phyloP scores from a whole-genome alignment of 2,888 invertebrate genomes.

The Choristoneura rosaceana region DNA sequence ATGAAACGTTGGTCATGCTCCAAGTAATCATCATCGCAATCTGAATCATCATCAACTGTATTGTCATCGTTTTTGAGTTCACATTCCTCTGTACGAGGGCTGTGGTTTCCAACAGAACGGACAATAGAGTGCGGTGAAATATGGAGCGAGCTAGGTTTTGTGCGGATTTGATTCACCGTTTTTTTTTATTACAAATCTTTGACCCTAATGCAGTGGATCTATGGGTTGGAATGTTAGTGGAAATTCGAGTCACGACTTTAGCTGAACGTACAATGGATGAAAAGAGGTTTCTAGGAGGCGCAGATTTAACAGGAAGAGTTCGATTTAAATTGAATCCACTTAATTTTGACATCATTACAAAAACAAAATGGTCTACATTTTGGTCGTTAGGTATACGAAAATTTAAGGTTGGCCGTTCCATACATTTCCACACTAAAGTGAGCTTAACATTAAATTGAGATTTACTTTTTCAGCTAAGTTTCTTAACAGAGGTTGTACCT shows the following conservation, averaged over 20 bases:
- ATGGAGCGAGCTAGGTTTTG: slow-evolving; percentile 42
- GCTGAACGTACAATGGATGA: slow-evolving; percentile 21
- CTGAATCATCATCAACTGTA: slow-evolving; percentile 17
- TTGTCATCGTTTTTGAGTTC: slow-evolving; percentile 19
- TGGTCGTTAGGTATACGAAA: too few species aligned
- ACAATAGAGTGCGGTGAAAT: slow-evolving; percentile 44
- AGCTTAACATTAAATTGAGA: too few species aligned
- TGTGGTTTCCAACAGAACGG: slow-evolving; percentile 40
- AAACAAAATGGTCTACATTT: not conserved
- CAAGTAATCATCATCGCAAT: slow-evolving; percentile 38
- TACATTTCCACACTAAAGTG: too few species aligned
- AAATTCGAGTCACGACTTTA: slow-evolving; percentile 33
- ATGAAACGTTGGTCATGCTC: slow-evolving; percentile 56
- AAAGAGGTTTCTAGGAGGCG: slow-evolving; percentile 19
- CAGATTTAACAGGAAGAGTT: slow-evolving; percentile 12
- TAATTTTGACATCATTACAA: not conserved
- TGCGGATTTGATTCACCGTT: slow-evolving; percentile 40
- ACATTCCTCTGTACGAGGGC: slow-evolving; percentile 17
- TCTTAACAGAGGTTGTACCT: too few species aligned
- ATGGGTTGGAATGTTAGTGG: slow-evolving; percentile 33
- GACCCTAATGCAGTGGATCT: slow-evolving; percentile 42
- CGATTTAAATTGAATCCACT: not conserved
- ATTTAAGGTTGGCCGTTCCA: too few species aligned
- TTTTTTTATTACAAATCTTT: slow-evolving; percentile 42
- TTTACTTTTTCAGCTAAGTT: too few species aligned